Evolutionary conservation across 2,888 invertebrate species (phyloP).

Genomic region (Dolichopus griseipennis): DNA sequence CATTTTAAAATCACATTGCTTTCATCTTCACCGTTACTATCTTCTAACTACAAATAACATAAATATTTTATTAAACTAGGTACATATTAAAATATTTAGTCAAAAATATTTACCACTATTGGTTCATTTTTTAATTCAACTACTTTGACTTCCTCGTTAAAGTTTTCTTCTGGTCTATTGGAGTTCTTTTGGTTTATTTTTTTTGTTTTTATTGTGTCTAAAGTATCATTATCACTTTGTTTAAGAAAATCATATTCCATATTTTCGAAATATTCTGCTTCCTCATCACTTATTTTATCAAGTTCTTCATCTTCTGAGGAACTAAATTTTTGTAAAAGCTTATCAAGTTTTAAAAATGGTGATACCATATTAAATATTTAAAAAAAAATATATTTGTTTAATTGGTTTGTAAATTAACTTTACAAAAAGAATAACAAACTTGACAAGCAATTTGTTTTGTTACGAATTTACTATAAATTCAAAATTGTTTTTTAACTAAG

Average conservation of each 20-base stretch:
- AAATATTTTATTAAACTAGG: too few relatives aligned
- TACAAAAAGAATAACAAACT: too few relatives aligned
- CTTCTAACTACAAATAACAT: not conserved
- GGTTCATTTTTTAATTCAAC: not conserved
- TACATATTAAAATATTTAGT: too few relatives aligned
- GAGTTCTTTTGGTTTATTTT: too few relatives aligned
- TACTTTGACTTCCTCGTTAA: not conserved
- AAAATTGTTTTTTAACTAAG: too few relatives aligned
- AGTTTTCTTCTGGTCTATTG: too few relatives aligned
- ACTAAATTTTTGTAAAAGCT: not conserved
- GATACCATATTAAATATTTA: not conserved
- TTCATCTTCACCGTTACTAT: not conserved
- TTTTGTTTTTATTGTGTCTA: too few relatives aligned
- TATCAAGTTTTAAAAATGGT: not conserved
- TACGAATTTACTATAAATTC: too few relatives aligned
- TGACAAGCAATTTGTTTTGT: too few relatives aligned
- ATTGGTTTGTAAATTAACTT: too few relatives aligned
- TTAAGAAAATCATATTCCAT: not conserved
- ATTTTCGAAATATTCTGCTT: not conserved
- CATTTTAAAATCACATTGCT: too few relatives aligned
- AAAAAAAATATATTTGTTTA: too few relatives aligned
- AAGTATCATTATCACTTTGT: not conserved
- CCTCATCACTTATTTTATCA: not conserved
- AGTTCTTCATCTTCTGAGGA: not conserved
- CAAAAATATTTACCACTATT: not conserved